Base-by-base conservation (phyloP, 2,113 vertebrate genomes). In the Chionis minor region DNA sequence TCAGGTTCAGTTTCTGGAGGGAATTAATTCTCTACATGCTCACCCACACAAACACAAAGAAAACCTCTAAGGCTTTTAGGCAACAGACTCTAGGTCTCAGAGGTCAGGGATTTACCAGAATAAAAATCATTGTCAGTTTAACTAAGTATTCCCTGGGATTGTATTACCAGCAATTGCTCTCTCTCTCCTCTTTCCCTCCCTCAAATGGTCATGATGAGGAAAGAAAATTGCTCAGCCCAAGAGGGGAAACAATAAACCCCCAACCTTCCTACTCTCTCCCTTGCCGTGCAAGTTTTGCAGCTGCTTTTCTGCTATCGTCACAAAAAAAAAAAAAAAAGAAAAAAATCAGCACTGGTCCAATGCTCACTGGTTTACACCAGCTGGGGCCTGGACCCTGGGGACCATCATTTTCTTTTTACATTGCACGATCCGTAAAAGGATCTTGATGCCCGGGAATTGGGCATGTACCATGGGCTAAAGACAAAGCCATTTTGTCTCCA, bases 41-140 rank as follows among this genome's bases (percentile, higher is more conserved):
- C 81, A 38, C 89, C 92, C 94, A 90, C 86, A 89, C 78, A 58
- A 91, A 87, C 2, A 49, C 38, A 83, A 89, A 55, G 54, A 30
- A 94, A 91, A 78, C 32, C 81, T 92, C 71, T 10, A 63, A 96
- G 84, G 89, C 45, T 90, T 95, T 83, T 56, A 93, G 63, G 74
- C n/a, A 71, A 90, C 75, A 83, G 71, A 52, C 47, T 92, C 32
- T 3, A 58, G 71, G 71, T 63, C 70, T 56, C 84, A 16, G 81
- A 92, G 92, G 87, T 97, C 91, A 96, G 44, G 82, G 88, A 86
- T 93, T 93, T 92, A 84, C 38, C 56, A 79, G 87, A 95, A 95
- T 71, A 88, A 90, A 96, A 96, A 82, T 84, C 81, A 85, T 6
- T 87, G 83, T 87, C 86, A 73, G 40, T 94, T 96, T 92, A 96